Base-by-base conservation (phyloP, 2,797 vertebrate species). In the Meriones psammophilus region DNA sequence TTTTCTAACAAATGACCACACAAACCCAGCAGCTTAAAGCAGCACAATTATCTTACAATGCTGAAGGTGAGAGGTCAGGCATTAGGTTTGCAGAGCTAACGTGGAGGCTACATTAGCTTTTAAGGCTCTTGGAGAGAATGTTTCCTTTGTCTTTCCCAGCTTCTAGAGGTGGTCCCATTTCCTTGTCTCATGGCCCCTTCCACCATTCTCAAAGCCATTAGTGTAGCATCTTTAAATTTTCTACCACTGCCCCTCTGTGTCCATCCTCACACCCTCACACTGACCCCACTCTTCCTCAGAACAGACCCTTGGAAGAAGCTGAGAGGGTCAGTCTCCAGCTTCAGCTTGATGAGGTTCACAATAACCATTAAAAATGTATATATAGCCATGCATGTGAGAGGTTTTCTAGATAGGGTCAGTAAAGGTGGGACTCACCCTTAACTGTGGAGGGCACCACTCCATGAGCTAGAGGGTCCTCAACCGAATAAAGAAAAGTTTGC, bases 11-110 rank as follows among this genome's bases (percentile, higher is more conserved):
- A 74, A 92, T 69, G 15, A 78, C 56, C 46, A 88, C 24, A 83
- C 18, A 69, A 74, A 54, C 54, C 14, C 30, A 20, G 69, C 69
- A 56, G 68, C 36, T 95, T 24, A 60, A 93, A 95, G 79, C 66
- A 92, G 42, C 5, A 76, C 15, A 13, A 22, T 69, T 78, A 46
- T 76, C 76, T 83, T 76, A 92, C 3, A 50, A 42, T 24, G 62
- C 62, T 77, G 36, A 64, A 94, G 20, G 56, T 94, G 33, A 76
- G n/a, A 92, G 69, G 54, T 54, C 13, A 68, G 56, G 83, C 87
- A 85, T 88, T 66, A 10, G 13, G 22, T 76, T 93, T 71, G 20
- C 4, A 13, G 42, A 36, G 60, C 54, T 89, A 56, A 78, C 78
- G 18, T 36, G 28, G 24, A 88, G 20, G 42, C 4, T 66, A 1